Conservation (phyloP, 2,113 vertebrate genomes). For the Tautogolabrus adspersus region DNA sequence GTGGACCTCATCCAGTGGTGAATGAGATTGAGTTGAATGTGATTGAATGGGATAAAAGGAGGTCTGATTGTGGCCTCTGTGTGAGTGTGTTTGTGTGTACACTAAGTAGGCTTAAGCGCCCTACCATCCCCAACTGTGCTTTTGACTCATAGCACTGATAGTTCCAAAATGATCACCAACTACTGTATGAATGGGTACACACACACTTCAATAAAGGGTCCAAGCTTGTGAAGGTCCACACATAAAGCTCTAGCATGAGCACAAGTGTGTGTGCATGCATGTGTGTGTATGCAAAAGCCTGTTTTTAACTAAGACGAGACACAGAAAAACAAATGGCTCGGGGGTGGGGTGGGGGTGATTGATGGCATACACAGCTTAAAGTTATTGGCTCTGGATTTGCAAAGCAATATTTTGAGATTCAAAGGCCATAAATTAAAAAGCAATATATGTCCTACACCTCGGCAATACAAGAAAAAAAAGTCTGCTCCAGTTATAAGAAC, state of each 20-base stretch:
- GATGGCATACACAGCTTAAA: conserved; percentile 46
- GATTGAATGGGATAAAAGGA: conserved; percentile 68
- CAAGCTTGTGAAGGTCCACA: neutral
- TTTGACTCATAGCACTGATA: conserved; percentile 66
- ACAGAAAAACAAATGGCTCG: conserved; percentile 37
- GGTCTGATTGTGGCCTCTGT: conserved; percentile 38
- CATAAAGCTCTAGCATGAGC: neutral
- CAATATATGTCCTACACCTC: conserved; percentile 63
- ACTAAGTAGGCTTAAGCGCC: conserved; percentile 48
- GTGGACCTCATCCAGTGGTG: conserved; percentile 62
- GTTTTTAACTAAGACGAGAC: conserved; percentile 34
- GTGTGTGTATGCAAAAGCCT: neutral
- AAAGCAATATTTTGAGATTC: conserved; percentile 63
- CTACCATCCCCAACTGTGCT: conserved; percentile 21
- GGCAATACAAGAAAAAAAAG: conserved; percentile 19
- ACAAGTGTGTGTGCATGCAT: neutral
- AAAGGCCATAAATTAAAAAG: conserved; percentile 68
- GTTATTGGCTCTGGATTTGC: conserved; percentile 58
- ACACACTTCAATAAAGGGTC: conserved; percentile 6
- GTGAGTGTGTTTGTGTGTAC: conserved; percentile 21
- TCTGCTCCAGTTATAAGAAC: conserved; percentile 35
- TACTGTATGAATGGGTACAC: neutral
- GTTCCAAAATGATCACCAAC: conserved; percentile 48
- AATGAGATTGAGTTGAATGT: conserved; percentile 55
- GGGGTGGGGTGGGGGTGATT: conserved; percentile 32